These are phyloP conservation scores for Xiphias gladius DNA, from an alignment of 2,113 vertebrate genomes.

Conservation along the genomic window DNA sequence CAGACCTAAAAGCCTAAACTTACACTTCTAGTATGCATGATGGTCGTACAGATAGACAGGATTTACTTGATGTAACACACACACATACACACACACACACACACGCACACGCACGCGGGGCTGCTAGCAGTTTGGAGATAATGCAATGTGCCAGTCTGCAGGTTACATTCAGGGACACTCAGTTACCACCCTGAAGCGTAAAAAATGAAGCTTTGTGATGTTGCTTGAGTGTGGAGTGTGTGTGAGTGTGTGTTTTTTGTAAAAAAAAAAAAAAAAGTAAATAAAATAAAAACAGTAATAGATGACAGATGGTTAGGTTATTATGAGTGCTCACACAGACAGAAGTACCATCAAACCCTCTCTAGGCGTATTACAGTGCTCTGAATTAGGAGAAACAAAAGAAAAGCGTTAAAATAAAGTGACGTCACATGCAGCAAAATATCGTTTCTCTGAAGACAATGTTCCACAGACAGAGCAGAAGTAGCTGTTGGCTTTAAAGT, in stretches of 20 bases:
- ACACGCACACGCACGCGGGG: conserved; percentile 12
- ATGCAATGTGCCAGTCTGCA: conserved; percentile 88
- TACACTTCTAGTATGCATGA: conserved; percentile 91
- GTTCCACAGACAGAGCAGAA: conserved; percentile 87
- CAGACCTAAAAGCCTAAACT: conserved; percentile 91
- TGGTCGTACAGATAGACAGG: conserved; percentile 89
- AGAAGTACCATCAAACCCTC: conserved; percentile 83
- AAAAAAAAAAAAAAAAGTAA: conserved; percentile 23
- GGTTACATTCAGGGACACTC: conserved; percentile 85
- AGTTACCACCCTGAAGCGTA: conserved; percentile 39
- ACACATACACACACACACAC: conserved; percentile 53
- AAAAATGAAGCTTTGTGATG: conserved; percentile 22
- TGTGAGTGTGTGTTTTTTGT: conserved; percentile 47
- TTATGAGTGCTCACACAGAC: conserved; percentile 86
- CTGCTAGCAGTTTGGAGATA: conserved; percentile 87
- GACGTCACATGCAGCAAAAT: conserved; percentile 96
- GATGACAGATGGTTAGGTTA: conserved; percentile 89
- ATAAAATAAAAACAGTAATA: conserved; percentile 83
- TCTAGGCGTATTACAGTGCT: conserved; percentile 87
- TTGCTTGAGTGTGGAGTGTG: conserved; percentile 36
- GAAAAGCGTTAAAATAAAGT: conserved; percentile 92
- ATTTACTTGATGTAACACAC: conserved; percentile 86
- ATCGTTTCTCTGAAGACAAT: conserved; percentile 93
- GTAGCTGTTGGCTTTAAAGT: conserved; percentile 91
- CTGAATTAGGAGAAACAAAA: conserved; percentile 89